Evolutionary conservation across 1,140 invertebrate genomes (phyloP).

Genomic region (Aricia agestis): DNA sequence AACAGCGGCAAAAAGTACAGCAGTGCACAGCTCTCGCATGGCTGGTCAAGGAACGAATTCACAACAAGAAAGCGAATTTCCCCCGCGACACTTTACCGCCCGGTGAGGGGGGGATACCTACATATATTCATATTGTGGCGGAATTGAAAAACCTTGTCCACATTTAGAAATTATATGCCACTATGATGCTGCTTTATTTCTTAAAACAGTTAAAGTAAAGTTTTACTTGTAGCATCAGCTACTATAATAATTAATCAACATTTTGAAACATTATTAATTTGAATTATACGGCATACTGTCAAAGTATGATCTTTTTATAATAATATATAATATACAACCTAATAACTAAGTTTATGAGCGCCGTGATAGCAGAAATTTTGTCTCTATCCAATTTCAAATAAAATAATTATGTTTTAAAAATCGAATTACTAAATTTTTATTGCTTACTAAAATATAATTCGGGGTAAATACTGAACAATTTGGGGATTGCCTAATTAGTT

Average conservation of each 20-base stretch:
- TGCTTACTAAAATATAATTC: neutral
- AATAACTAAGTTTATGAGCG: no score
- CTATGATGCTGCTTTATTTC: neutral
- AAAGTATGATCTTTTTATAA: no score
- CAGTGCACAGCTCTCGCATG: slow-evolving; percentile 32
- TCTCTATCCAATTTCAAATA: no score
- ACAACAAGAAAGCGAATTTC: slow-evolving; percentile 60
- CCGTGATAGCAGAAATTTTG: no score
- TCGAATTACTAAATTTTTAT: neutral
- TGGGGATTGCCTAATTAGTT: neutral
- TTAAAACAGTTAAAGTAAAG: neutral
- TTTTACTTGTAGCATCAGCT: no score
- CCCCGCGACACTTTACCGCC: slow-evolving; percentile 56
- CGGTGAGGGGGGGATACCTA: neutral
- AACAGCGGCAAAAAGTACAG: neutral
- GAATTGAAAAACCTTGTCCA: neutral
- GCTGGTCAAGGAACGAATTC: slow-evolving; percentile 59
- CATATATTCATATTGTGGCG: neutral
- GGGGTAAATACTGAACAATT: neutral
- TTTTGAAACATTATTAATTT: no score
- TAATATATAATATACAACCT: no score
- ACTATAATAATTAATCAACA: no score
- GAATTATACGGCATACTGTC: no score
- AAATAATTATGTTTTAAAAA: no score
- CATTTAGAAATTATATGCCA: no score